A percentile compares a stretch with the other conserved stretches of the same genome.
Evolutionary conservation across 2,113 vertebrate genomes (phyloP).

Genomic region (Anguilla japonica): DNA sequence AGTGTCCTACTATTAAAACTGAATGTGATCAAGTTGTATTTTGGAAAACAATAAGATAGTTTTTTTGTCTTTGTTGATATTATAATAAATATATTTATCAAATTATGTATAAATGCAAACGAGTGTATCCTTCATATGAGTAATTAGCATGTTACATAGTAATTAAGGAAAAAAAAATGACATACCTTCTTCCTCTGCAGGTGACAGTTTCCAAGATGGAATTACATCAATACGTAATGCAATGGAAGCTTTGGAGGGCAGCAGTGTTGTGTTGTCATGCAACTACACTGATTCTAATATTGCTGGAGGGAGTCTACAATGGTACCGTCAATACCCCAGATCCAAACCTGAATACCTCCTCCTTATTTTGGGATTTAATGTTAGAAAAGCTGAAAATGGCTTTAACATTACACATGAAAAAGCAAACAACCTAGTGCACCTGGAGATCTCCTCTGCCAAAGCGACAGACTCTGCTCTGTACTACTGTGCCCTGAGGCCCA

Average conservation of each 20-base stretch:
- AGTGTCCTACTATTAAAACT: too few relatives aligned
- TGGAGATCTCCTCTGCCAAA: background rate
- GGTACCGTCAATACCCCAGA: background rate
- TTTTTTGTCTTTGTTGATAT: too few relatives aligned
- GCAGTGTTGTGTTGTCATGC: background rate
- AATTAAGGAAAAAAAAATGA: background rate
- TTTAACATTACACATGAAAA: background rate
- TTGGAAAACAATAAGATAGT: too few relatives aligned
- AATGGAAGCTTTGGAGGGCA: background rate
- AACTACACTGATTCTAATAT: background rate
- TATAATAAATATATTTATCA: too few relatives aligned
- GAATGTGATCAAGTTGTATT: too few relatives aligned
- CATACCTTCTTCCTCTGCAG: background rate
- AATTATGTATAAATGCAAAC: background rate
- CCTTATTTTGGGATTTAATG: background rate
- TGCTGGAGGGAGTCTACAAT: background rate
- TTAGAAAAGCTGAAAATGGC: background rate
- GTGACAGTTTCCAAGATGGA: background rate
- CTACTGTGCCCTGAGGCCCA: slow-evolving; percentile 16
- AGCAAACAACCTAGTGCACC: background rate
- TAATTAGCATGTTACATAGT: background rate
- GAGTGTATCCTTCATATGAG: background rate
- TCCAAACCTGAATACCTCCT: background rate
- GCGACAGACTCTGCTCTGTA: slow-evolving; percentile 22
- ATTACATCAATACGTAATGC: background rate